Base-by-base conservation (phyloP, 2,113 vertebrate genomes). In the Tetrao urogallus region DNA sequence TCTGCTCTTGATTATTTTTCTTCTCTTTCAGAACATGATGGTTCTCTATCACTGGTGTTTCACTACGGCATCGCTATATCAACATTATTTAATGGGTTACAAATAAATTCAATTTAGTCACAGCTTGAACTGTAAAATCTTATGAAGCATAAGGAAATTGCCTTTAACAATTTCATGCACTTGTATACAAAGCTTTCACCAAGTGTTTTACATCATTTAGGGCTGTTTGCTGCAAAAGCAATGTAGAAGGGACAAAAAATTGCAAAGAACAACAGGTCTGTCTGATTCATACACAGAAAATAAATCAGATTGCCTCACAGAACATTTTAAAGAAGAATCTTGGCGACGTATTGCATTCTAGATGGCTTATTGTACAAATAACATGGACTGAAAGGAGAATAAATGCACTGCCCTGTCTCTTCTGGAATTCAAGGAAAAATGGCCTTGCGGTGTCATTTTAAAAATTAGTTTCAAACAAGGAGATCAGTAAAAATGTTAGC, bases 211-310 rank as follows among this genome's bases (percentile, higher is more conserved):
- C n/a, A 28, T 70, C 30, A 8, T 2, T 5, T 19, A 70, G 36
- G 63, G 61, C 27, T 56, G 2, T 45, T 43, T 82, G 17, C 40
- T 76, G 40, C 40, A 52, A 83, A 48, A 89, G 6, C 11, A 36
- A 63, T 0, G 1, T 6, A 69, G 34, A 0, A 3, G 63, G 14
- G 3, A 58, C 22, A 67, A 67, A 80, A 50, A 52, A 5, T 2
- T 34, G 11, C 10, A 11, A 74, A 64, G 28, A 8, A 24, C 64
- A 38, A 42, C n/a, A 83, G 20, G 10, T 50, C 36, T 50, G 67
- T 15, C 10, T 52, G 38, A 71, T 73, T 71, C 42, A 8, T 9
- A 5, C 19, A 56, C 8, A 52, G 82, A 25, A 24, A 50, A 28
- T 11, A 73, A 77, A 73, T 32, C 50, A 42, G 32, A 74, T n/a